Evolutionary conservation across 1,140 invertebrate species (phyloP).

Genomic region (Limonius californicus): DNA sequence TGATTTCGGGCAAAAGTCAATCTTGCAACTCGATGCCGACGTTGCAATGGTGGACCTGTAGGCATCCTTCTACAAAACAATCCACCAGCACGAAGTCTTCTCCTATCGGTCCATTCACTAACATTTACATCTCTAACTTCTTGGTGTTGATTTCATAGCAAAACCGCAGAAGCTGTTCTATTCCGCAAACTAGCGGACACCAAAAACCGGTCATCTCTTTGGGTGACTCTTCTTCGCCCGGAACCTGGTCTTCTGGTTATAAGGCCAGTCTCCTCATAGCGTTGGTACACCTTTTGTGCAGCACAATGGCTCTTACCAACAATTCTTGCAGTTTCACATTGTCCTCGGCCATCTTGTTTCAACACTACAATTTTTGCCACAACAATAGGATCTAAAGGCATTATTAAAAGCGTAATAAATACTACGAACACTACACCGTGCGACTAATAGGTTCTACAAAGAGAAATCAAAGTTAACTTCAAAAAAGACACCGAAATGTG

Average conservation of each 20-base stretch:
- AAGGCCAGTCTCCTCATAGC: neutral
- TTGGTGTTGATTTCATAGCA: conserved; percentile 2
- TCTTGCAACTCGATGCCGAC: conserved; percentile 12
- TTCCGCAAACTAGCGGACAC: too few species aligned
- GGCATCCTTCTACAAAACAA: neutral
- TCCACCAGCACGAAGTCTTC: too few species aligned
- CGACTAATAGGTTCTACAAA: neutral
- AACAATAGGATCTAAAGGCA: conserved; percentile 14
- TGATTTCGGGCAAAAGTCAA: conserved; percentile 12
- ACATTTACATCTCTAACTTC: conserved; percentile 15
- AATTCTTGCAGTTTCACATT: conserved; percentile 16
- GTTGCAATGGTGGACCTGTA: conserved; percentile 4
- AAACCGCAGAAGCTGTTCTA: neutral
- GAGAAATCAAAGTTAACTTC: neutral
- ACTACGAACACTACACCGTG: neutral
- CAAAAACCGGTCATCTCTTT: conserved; percentile 8
- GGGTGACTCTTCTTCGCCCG: conserved; percentile 11
- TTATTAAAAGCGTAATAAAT: neutral
- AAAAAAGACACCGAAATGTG: conserved; percentile 1
- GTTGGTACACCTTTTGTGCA: conserved; percentile 8
- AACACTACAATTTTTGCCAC: conserved; percentile 13
- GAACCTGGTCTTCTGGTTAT: conserved; percentile 17
- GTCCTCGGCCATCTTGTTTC: conserved; percentile 13
- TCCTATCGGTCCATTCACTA: conserved; percentile 15
- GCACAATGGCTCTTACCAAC: conserved; percentile 3